These are phyloP conservation scores for Xylota segnis DNA, from an alignment of 2,888 invertebrate species.

Conservation along the genomic window DNA sequence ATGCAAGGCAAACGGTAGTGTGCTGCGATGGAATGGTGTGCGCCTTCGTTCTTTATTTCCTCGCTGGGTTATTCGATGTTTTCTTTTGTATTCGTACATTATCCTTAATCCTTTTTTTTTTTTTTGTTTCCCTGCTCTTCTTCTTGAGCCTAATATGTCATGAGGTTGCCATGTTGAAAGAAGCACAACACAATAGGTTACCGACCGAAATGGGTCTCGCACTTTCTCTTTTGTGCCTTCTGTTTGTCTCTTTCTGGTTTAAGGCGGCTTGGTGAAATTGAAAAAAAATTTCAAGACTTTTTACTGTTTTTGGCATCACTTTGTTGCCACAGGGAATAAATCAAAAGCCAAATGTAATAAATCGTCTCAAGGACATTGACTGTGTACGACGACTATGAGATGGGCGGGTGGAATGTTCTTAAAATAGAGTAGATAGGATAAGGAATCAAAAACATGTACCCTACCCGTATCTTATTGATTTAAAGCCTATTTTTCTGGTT, in stretches of 20 bases:
- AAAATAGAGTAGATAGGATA: slow-evolving; percentile 4
- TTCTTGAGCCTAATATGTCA: slow-evolving; percentile 41
- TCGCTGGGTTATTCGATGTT: slow-evolving; percentile 14
- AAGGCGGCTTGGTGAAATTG: slow-evolving; percentile 1
- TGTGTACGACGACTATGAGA: not conserved
- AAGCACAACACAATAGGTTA: slow-evolving; percentile 18
- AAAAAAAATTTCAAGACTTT: slow-evolving; percentile 13
- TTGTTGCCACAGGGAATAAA: slow-evolving; percentile 34
- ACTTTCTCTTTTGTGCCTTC: not conserved
- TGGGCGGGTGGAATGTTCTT: not conserved
- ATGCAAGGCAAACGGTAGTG: not conserved
- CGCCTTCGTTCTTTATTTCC: not conserved
- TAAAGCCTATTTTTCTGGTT: not conserved
- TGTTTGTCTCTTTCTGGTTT: not conserved
- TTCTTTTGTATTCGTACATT: slow-evolving; percentile 46
- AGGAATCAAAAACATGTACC: not conserved
- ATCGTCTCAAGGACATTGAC: slow-evolving; percentile 32
- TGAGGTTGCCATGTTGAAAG: slow-evolving; percentile 50
- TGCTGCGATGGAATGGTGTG: not conserved
- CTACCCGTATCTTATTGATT: not conserved
- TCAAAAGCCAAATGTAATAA: slow-evolving; percentile 45
- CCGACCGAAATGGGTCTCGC: slow-evolving; percentile 5
- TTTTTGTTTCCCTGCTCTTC: too few relatives aligned
- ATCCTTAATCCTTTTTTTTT: slow-evolving; percentile 51
- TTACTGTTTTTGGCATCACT: slow-evolving; percentile 14